phyloP scores from a whole-genome alignment of 2,888 invertebrate genomes.

The Microctonus hyperodae region DNA sequence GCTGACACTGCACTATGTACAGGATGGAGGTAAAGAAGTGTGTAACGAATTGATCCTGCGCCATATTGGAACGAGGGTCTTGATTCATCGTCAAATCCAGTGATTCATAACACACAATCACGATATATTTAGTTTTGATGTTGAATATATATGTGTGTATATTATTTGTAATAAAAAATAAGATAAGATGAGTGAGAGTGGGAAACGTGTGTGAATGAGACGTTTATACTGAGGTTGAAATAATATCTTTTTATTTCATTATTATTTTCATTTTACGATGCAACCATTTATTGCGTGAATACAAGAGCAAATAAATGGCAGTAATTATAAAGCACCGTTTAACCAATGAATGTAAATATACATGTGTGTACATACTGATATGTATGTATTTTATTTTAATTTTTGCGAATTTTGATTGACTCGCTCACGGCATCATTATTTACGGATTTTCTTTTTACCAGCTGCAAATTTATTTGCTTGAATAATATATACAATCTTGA shows the following conservation, averaged over 20 bases:
- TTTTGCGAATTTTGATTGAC: background rate
- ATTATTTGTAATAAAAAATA: too few relatives aligned
- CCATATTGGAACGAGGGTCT: conserved; percentile 48
- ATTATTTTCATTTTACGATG: background rate
- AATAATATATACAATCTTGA: background rate
- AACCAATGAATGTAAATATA: background rate
- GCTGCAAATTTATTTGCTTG: background rate
- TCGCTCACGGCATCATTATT: background rate
- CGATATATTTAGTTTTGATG: conserved; percentile 19
- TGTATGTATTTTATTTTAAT: background rate
- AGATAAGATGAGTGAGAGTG: background rate
- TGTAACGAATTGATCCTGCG: conserved; percentile 54
- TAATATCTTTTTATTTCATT: background rate
- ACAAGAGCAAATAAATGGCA: background rate
- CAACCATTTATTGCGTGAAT: background rate
- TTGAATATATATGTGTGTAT: background rate
- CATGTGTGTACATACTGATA: too few relatives aligned
- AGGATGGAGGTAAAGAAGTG: conserved; percentile 32
- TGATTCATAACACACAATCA: conserved; percentile 52
- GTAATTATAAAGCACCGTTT: background rate
- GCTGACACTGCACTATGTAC: background rate
- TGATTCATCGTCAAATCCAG: conserved; percentile 58
- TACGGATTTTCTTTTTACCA: background rate
- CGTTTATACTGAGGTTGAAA: too few relatives aligned
- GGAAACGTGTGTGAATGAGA: too few relatives aligned